Evolutionary conservation across 2,888 invertebrate genomes (phyloP).

Genomic region (Brachyopa scutellaris): DNA sequence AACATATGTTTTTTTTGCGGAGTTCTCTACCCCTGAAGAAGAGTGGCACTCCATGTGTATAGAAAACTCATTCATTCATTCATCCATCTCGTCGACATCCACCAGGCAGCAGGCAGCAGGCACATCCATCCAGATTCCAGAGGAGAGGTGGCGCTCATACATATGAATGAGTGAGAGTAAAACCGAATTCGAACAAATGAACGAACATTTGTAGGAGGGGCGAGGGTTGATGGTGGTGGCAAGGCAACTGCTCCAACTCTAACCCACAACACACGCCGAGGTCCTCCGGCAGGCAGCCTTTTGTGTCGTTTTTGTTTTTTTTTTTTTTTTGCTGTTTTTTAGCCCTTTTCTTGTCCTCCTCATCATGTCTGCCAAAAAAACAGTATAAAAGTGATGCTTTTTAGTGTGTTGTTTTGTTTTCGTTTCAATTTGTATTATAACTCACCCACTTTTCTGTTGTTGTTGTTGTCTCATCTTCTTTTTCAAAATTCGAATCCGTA

Average conservation of each 20-base stretch:
- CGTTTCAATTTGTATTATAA: constrained; percentile 80
- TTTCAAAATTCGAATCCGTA: constrained; percentile 19
- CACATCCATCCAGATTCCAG: constrained; percentile 1
- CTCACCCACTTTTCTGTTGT: constrained; percentile 67
- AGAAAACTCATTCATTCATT: constrained; percentile 66
- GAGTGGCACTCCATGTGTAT: not conserved
- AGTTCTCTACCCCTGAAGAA: no score
- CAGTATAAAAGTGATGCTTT: constrained; percentile 57
- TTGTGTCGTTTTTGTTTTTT: constrained; percentile 15
- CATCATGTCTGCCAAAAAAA: constrained; percentile 27
- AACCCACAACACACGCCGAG: constrained; percentile 19
- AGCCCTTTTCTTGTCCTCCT: constrained; percentile 56
- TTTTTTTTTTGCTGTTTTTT: not conserved
- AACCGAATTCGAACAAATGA: constrained; percentile 69
- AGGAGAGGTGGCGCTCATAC: constrained; percentile 58
- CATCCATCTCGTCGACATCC: constrained; percentile 63
- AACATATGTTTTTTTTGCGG: constrained; percentile 75
- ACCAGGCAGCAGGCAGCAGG: constrained; percentile 25
- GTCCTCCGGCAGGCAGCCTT: constrained; percentile 41
- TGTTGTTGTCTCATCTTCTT: not conserved
- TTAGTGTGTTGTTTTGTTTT: constrained; percentile 78
- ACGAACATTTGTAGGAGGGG: constrained; percentile 43
- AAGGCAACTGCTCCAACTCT: constrained; percentile 20
- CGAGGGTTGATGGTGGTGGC: not conserved
- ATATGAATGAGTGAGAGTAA: constrained; percentile 68